Conservation (phyloP, 2,113 vertebrate species). For the Chionis minor region DNA sequence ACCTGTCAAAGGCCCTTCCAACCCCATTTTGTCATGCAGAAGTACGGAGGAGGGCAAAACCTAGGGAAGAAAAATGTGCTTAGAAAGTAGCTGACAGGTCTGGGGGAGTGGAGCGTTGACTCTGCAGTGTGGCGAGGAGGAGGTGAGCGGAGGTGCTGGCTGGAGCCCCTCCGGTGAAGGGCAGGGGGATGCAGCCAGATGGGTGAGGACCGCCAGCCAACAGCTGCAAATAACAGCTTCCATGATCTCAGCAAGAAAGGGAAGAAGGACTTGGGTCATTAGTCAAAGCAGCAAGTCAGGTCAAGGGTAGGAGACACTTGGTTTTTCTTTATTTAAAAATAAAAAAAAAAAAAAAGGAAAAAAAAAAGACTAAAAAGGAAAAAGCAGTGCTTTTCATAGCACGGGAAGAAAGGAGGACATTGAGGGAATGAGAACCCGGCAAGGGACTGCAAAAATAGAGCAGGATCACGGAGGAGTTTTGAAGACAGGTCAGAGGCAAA, state of each 20-base stretch:
- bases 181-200: background rate
- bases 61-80: background rate
- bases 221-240: background rate
- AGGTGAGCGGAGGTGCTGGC: background rate
- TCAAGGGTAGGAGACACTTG: background rate
- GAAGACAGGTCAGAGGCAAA: background rate
- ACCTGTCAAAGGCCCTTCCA: constrained; percentile 13
- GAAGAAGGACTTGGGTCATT: background rate
- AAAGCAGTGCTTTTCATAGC: background rate
- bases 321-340: background rate
- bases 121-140: background rate
- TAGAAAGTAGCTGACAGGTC: background rate
- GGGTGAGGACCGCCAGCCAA: background rate
- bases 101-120: background rate
- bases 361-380: background rate
- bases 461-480: background rate
- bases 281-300: constrained; percentile 14
- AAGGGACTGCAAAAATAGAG: background rate
- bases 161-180: background rate
- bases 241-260: background rate
- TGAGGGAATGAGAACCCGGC: background rate
- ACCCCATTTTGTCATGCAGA: background rate
- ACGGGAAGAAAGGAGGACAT: background rate
- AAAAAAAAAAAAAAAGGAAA: no score
- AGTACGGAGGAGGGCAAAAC: background rate